phyloP scores from a whole-genome alignment of 2,113 vertebrate genomes.

The Scophthalmus maximus region DNA sequence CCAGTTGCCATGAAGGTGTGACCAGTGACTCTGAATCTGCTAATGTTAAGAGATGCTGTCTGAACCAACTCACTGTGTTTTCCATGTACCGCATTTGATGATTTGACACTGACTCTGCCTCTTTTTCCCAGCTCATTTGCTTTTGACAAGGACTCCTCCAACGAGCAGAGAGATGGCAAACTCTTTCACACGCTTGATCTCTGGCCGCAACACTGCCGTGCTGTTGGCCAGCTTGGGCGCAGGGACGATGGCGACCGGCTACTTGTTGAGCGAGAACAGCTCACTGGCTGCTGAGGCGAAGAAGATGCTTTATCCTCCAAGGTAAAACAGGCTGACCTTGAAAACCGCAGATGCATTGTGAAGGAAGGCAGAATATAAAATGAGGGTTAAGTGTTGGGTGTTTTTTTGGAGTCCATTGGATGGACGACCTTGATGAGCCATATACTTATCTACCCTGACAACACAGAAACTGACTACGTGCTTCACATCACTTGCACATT shows the following conservation, averaged over 20 bases:
- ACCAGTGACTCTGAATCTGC: neutral
- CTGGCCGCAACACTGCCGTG: conserved; percentile 84
- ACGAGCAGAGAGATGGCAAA: conserved; percentile 82
- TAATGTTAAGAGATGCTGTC: neutral
- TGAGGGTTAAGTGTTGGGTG: neutral
- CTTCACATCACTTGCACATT: conserved; percentile 9
- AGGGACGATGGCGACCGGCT: conserved; percentile 85
- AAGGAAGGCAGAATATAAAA: neutral
- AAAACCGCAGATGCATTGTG: neutral
- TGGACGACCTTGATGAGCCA: conserved; percentile 10
- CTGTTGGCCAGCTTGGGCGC: conserved; percentile 86
- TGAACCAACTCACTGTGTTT: neutral
- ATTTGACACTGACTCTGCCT: neutral
- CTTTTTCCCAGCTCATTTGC: conserved; percentile 42
- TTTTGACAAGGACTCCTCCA: conserved; percentile 9
- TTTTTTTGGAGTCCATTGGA: neutral
- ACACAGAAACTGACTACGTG: conserved; percentile 3
- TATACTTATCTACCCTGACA: conserved; percentile 19
- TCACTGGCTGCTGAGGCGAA: conserved; percentile 78
- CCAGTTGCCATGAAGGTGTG: no score
- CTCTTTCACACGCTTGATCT: conserved; percentile 87
- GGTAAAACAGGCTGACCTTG: conserved; percentile 71
- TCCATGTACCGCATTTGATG: neutral
- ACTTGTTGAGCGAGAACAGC: conserved; percentile 83
- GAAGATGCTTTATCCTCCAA: conserved; percentile 89